Evolutionary conservation across 2,797 vertebrate genomes (phyloP).

Genomic region (Antennarius maculatus): DNA sequence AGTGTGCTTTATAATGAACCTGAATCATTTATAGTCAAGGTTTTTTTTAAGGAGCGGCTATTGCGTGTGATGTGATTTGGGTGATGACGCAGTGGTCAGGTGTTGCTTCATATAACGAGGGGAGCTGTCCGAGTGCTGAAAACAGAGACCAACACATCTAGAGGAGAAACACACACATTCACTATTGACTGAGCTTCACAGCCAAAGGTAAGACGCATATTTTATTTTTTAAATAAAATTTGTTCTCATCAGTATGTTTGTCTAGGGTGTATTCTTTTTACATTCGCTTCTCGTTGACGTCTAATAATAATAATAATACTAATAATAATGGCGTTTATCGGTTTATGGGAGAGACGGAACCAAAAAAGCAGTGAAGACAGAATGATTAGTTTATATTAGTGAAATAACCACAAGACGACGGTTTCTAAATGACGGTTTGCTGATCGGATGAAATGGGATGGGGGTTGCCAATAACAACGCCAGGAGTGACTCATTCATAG

Average conservation of each 20-base stretch:
- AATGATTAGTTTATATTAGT: not conserved
- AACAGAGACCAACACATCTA: constrained; percentile 69
- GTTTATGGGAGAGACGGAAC: no score
- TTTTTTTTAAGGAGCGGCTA: constrained; percentile 61
- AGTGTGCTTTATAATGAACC: constrained; percentile 64
- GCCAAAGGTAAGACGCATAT: constrained; percentile 74
- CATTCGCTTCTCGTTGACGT: no score
- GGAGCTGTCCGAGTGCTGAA: constrained; percentile 86
- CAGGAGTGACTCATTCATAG: constrained; percentile 79
- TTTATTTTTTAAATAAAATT: no score
- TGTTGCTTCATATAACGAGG: constrained; percentile 80
- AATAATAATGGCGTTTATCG: no score
- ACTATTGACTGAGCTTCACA: constrained; percentile 75
- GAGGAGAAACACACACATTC: constrained; percentile 76
- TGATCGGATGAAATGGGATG: constrained; percentile 46
- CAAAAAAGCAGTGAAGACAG: no score
- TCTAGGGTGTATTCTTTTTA: not conserved
- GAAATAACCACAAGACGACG: not conserved
- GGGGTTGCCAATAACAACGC: constrained; percentile 78
- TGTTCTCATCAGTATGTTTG: not conserved
- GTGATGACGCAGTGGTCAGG: constrained; percentile 83
- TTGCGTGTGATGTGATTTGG: constrained; percentile 68
- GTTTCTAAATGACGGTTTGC: not conserved
- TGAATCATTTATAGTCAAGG: constrained; percentile 71
- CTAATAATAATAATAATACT: no score